phyloP scores from a whole-genome alignment of 1,140 invertebrate genomes.

The Vanessa tameamea region DNA sequence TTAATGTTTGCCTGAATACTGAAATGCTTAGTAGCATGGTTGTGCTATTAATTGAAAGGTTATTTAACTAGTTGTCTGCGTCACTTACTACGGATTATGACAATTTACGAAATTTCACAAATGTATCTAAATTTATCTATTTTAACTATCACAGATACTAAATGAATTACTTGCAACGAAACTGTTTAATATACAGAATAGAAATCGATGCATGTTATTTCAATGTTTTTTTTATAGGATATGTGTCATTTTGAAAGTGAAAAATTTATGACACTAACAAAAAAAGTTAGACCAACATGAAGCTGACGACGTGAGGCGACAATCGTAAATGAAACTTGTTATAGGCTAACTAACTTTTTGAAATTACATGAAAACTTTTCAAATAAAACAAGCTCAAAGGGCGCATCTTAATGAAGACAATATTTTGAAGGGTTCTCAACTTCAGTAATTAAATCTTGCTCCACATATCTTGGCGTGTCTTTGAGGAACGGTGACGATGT shows the following conservation, averaged over 20 bases:
- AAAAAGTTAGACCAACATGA: neutral
- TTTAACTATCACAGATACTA: no score
- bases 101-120: no score
- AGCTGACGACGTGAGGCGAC: constrained; percentile 40
- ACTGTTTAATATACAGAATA: no score
- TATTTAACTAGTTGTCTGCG: no score
- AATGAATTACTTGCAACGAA: no score
- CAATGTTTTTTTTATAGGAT: neutral
- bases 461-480: constrained; percentile 59
- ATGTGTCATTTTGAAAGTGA: neutral
- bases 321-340: constrained; percentile 62
- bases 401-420: constrained; percentile 71
- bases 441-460: constrained; percentile 68
- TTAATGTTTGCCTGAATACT: no score
- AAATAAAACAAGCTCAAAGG: constrained; percentile 71
- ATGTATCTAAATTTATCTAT: no score
- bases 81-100: no score
- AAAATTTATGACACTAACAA: neutral
- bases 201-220: no score
- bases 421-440: constrained; percentile 67
- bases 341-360: constrained; percentile 59
- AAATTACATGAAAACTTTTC: constrained; percentile 72
- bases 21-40: no score
- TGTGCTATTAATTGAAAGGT: no score
- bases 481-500: constrained; percentile 50